Base-by-base conservation (phyloP, 2,888 invertebrate species). In the Brachypalpus laphriformis region DNA sequence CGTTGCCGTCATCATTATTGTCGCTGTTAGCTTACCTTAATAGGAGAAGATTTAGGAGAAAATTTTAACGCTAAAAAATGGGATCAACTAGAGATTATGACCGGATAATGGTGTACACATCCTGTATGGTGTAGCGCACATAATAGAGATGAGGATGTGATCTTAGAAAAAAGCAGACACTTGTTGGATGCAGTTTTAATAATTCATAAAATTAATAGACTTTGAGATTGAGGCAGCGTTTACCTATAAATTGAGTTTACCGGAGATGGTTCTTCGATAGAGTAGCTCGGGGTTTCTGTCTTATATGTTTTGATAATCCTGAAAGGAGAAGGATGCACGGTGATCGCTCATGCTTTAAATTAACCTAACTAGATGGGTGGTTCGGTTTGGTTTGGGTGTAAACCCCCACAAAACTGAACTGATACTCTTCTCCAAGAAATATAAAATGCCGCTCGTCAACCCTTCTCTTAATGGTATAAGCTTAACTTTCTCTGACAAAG, bases 41-140 rank as follows among this genome's bases (percentile, higher is more conserved):
- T 82, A 72, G 74, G 28, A 68, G 54, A 72, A 72, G 59, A 83
- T 83, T 78, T 77, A 65, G 63, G 49, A 72, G 82, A 82, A 78
- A 82, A 72, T 72, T 16, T 54, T 74, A 37, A 37, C 66, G 2
- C 61, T 49, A 59, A 63, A 77, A 70, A 83, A 78, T 49, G 82
- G 56, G 82, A 78, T 83, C 82, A 77, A 78, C 66, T 57, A 49
- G 40, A 83, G 78, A 83, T 83, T 83, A 74, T 78, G 82, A 78
- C 82, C 82, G 82, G 82, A 83, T 78, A 83, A 74, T 68, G 66
- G 61, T 54, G 54, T 63, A 54, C 40, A 66, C 49, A 66, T 57
- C 57, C 76, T 70, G 45, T 54, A 40, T 57, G 22, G 75, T 63
- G 45, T 54, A 68, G 51, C 51, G 74, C 75, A 63, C 75, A 70